Base-by-base conservation (phyloP, 1,140 invertebrate genomes). In the Acromyrmex heyeri region DNA sequence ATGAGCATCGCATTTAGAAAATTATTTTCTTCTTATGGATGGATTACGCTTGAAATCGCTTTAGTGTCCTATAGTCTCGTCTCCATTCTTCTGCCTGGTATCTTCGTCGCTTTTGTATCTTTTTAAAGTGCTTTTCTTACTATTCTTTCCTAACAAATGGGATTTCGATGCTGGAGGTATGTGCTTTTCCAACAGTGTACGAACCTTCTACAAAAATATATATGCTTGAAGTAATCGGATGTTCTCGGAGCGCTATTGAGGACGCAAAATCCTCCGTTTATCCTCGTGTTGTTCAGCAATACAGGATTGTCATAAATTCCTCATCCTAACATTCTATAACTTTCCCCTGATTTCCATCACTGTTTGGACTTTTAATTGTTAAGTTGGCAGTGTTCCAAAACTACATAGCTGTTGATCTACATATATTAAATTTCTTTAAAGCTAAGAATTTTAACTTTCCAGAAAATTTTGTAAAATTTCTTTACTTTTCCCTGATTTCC, bases 11-110 rank as follows among this genome's bases (percentile, higher is more conserved):
- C 55, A 18, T 10, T 55, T 30, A 34, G 62, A 81, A 81, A 81
- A 81, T 24, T 55, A 81, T 81, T 69, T 81, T 81, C 64, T 57
- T 81, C n/a, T 79, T 69, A n/a, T 16, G 30, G 12, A n/a, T 14
- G 27, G 48, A 69, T 69, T 34, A 65, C 48, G 4, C 30, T 34
- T 30, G 48, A 38, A 70, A 57, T 69, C 48, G 48, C 38, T 70
- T 34, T 34, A 6, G 3, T 10, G 34, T n/a, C 7, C 34, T 3
- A 44, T 44, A 81, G n/a, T 48, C 30, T 69, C 55, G 7, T 21
- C n/a, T 8, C n/a, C 53, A 6, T 18, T 18, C 44, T 8, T 34
- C 3, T 10, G 18, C 55, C 1, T 10, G 18, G n/a, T 14, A n/a
- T 14, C 48, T 14, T n/a, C 50, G 18, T n/a, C 50, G 10, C 12